Base-by-base conservation (phyloP, 2,113 vertebrate genomes). In the Petrocephalus microphthalmus region DNA sequence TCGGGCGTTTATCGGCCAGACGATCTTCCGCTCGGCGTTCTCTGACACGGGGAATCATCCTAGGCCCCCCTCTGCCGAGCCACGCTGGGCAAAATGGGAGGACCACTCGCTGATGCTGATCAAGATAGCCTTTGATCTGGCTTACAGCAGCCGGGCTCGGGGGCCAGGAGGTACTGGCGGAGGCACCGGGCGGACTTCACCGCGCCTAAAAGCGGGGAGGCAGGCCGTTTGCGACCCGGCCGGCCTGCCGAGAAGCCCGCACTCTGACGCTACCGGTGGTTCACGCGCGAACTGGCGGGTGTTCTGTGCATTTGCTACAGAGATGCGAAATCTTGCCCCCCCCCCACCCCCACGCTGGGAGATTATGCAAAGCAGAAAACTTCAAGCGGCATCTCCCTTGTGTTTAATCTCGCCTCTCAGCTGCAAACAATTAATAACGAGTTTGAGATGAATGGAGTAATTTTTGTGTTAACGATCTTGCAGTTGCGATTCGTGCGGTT, bases 1-100 rank as follows among this genome's bases (percentile, higher is more conserved):
- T 97, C 94, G 96, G 95, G 94, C 93, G 94, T 94, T 92, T 93
- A 96, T 94, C 92, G 93, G 94, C 93, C 93, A 94, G 96, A 95
- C 95, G 95, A 96, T 96, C 92, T 94, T 91, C 91, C 90, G 92
- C 92, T 91, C 92, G 89, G 89, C 87, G 90, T 93, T 81, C 19
- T 47, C 78, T 89, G 85, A 90, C 91, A 91, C 78, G 1, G 78
- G 33, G 42, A 83, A 83, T 49, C 19, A 45, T 92, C 91, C 90
- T 89, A 78, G 88, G 88, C 85, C 20, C 52, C 71, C 17, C 88
- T 90, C 91, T 90, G 85, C n/a, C 54, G 25, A 85, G 89, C 53
- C 56, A 47, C 87, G 90, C 88, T 90, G 91, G 90, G 89, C 92
- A 92, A 91, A 92, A 91, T 92, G 29, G 33, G 91, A 92, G 93